Evolutionary conservation across 1,140 invertebrate genomes (phyloP).

Genomic region (Rhynchophorus ferrugineus): DNA sequence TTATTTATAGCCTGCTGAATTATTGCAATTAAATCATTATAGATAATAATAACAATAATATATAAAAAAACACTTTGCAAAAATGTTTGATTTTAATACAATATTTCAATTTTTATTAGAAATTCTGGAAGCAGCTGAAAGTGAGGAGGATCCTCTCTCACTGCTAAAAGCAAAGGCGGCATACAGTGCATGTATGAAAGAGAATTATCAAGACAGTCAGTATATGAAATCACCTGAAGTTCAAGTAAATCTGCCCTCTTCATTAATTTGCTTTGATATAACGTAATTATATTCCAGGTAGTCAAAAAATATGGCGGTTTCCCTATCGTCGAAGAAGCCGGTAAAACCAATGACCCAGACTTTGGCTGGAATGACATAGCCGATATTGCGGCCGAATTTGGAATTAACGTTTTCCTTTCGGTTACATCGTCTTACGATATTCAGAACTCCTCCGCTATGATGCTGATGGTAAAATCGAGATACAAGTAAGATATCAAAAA

Average conservation of each 20-base stretch:
- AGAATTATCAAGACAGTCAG: slow-evolving; percentile 6
- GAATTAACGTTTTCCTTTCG: slow-evolving; percentile 30
- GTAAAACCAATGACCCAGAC: not conserved
- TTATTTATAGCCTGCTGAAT: too few species aligned
- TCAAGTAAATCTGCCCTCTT: slow-evolving; percentile 2
- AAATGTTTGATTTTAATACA: too few species aligned
- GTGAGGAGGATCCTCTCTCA: slow-evolving; percentile 21
- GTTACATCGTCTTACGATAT: slow-evolving; percentile 17
- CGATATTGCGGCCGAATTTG: slow-evolving; percentile 29
- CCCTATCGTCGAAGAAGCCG: slow-evolving; percentile 10
- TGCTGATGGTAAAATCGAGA: slow-evolving; percentile 13
- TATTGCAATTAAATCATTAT: too few species aligned
- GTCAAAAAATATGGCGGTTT: slow-evolving; percentile 19
- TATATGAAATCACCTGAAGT: slow-evolving; percentile 13
- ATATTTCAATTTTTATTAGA: slow-evolving; percentile 29
- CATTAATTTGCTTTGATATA: not conserved
- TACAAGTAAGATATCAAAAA: not conserved
- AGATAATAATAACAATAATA: too few species aligned
- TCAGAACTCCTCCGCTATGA: slow-evolving; percentile 21
- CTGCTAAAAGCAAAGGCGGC: slow-evolving; percentile 33
- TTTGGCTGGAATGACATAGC: slow-evolving; percentile 32
- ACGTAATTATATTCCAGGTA: slow-evolving; percentile 5
- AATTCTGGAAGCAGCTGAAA: slow-evolving; percentile 18
- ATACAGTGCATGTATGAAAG: slow-evolving; percentile 26
- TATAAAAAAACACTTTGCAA: too few species aligned